A percentile compares a stretch with the other conserved stretches of the same genome.
Evolutionary conservation across 2,888 invertebrate genomes (phyloP).

Genomic region (Rhingia rostrata): DNA sequence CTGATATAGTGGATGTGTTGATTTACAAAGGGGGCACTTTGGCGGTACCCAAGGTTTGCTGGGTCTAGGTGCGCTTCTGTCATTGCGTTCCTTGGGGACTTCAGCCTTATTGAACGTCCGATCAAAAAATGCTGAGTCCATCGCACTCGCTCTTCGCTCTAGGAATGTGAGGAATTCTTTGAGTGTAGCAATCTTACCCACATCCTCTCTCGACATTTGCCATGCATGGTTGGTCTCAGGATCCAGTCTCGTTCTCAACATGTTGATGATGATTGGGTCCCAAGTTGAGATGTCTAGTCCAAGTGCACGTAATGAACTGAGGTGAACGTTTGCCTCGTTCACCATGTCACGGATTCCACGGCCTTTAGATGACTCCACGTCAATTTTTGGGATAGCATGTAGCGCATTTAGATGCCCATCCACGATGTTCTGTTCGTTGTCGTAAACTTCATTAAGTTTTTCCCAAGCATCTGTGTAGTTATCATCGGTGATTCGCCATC

Average conservation of each 20-base stretch:
- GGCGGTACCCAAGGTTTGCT: slow-evolving; percentile 2
- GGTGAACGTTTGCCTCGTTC: slow-evolving; percentile 28
- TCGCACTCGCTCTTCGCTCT: slow-evolving; percentile 18
- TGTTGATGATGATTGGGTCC: slow-evolving; percentile 11
- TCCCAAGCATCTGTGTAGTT: background rate
- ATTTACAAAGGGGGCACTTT: slow-evolving; percentile 3
- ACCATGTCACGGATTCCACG: slow-evolving; percentile 21
- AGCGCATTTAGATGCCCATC: slow-evolving; percentile 9
- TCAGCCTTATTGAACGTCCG: background rate
- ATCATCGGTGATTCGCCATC: background rate
- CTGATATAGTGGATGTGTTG: background rate
- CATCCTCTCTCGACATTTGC: slow-evolving; percentile 13
- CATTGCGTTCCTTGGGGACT: background rate
- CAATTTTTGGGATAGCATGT: slow-evolving; percentile 3
- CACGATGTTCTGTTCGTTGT: slow-evolving; percentile 14
- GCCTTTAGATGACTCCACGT: background rate
- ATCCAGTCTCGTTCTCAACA: slow-evolving; percentile 16
- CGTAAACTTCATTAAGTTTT: slow-evolving; percentile 9
- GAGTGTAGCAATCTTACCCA: slow-evolving; percentile 2
- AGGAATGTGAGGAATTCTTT: slow-evolving; percentile 12
- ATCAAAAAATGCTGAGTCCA: slow-evolving; percentile 25
- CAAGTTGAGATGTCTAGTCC: slow-evolving; percentile 9
- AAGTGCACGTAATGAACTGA: slow-evolving; percentile 24
- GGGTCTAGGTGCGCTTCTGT: background rate
- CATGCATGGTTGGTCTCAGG: slow-evolving; percentile 14